Base-by-base conservation (phyloP, 2,888 invertebrate genomes). In the Caenorhabditis imperialis region DNA sequence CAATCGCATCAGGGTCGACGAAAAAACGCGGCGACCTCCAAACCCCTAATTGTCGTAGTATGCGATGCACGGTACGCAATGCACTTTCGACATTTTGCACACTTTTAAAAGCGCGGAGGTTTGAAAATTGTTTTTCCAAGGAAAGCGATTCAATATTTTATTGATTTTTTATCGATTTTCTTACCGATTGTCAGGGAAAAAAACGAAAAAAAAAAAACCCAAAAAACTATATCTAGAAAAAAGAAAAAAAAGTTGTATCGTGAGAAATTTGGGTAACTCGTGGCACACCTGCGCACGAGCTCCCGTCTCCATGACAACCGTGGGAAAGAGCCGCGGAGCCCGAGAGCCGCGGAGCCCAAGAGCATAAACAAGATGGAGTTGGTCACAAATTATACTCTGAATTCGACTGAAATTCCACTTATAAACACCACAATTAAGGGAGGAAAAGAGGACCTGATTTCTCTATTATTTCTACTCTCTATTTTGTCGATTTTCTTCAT, bases 61-160 rank as follows among this genome's bases (percentile, higher is more conserved):
- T 62, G 12, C 14, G 38, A n/a, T 62, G 61, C 30, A 27, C 22
- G 0, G 57, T 50, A 54, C 48, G 61, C 20, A 45, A 23, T 38
- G 60, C 57, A 61, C 22, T 12, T 37, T 10, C 71, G 71, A 6
- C 10, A 51, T 30, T 42, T 12, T 62, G 54, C 71, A 57, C 50
- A 50, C 14, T 3, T 30, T 4, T 6, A 20, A 50, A 33, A 18
- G 22, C 14, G 33, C 51, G 62, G 35, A 10, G 16, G 8, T 58
- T 55, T 10, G n/a, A 55, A 40, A 23, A 23, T 12, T 30, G 20
- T 51, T 10, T 14, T 37, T 37, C 23, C 22, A 33, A 8, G 2
- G 20, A 25, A 30, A 1, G 22, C 18, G 20, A 14, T 7, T 14
- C 37, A 38, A 7, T 35, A 25, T 33, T 18, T 10, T 18, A 1